phyloP scores from a whole-genome alignment of 1,140 invertebrate genomes.

The Platorchestia sp. region DNA sequence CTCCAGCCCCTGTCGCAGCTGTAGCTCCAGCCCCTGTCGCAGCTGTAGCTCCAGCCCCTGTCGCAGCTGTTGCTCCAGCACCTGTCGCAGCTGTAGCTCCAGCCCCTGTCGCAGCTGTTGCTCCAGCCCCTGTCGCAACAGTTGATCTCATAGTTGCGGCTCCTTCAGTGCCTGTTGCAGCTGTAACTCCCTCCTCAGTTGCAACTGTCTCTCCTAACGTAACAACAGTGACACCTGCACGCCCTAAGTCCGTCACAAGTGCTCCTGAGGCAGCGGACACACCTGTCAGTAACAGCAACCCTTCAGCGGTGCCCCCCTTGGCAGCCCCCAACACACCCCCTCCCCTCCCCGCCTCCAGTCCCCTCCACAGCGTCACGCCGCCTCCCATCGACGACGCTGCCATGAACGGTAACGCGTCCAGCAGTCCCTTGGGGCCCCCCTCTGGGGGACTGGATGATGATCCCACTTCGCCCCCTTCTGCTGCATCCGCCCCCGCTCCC shows the following conservation, averaged over 20 bases:
- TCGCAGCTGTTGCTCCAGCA: neutral
- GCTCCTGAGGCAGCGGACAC: neutral
- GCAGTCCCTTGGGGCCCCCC: neutral
- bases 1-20: neutral
- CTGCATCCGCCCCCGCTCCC: neutral
- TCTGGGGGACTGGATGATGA: neutral
- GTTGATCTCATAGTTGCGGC: neutral
- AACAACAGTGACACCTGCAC: neutral
- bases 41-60: neutral
- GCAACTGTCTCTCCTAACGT: neutral
- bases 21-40: neutral
- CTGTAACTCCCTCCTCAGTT: neutral
- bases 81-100: neutral
- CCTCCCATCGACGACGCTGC: constrained; percentile 3
- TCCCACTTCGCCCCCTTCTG: neutral
- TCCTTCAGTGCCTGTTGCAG: neutral
- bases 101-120: neutral
- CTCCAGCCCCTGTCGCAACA: neutral
- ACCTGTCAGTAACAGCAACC: neutral
- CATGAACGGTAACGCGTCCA: neutral
- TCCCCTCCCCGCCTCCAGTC: neutral
- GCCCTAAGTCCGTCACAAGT: neutral
- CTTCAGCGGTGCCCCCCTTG: neutral
- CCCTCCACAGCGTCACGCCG: constrained; percentile 13
- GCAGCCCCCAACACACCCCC: neutral